Conservation (phyloP, 2,888 invertebrate genomes). For the Melinaea marsaeus region DNA sequence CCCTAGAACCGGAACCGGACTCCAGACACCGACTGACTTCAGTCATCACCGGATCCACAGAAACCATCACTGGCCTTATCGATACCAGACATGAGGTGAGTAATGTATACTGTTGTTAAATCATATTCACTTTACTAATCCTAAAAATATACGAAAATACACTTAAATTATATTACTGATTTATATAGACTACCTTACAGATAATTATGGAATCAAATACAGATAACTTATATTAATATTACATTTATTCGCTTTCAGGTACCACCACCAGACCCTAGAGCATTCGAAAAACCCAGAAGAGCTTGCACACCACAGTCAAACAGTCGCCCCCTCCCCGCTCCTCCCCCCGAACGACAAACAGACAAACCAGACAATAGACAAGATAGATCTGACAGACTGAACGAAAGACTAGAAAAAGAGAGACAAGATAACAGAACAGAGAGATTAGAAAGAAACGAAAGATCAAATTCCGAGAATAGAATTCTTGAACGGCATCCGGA, state of each 20-base stretch:
- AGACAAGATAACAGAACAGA: conserved; percentile 26
- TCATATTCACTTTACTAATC: no score
- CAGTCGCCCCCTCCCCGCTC: conserved; percentile 66
- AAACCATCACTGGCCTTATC: conserved; percentile 84
- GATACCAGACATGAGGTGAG: conserved; percentile 77
- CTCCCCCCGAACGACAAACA: conserved; percentile 53
- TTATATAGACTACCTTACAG: no score
- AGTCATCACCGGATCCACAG: conserved; percentile 83
- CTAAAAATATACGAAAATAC: no score
- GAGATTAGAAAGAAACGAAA: conserved; percentile 26
- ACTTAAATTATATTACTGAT: no score
- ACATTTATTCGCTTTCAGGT: conserved; percentile 44
- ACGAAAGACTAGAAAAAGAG: conserved; percentile 15
- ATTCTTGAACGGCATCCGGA: conserved; percentile 27
- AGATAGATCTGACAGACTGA: conserved; percentile 13
- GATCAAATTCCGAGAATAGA: conserved; percentile 35
- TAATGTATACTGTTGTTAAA: no score
- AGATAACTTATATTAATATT: no score
- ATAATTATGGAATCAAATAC: no score
- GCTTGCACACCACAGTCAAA: conserved; percentile 69
- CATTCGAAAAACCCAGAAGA: conserved; percentile 68
- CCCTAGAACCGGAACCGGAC: conserved; percentile 68
- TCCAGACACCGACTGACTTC: conserved; percentile 69
- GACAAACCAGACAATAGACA: conserved; percentile 13
- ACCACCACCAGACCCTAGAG: conserved; percentile 69